Percentiles rank a stretch among this genome's conserved stretches.
Conservation (phyloP, 2,888 invertebrate species). For the Drosophila macrospina region DNA sequence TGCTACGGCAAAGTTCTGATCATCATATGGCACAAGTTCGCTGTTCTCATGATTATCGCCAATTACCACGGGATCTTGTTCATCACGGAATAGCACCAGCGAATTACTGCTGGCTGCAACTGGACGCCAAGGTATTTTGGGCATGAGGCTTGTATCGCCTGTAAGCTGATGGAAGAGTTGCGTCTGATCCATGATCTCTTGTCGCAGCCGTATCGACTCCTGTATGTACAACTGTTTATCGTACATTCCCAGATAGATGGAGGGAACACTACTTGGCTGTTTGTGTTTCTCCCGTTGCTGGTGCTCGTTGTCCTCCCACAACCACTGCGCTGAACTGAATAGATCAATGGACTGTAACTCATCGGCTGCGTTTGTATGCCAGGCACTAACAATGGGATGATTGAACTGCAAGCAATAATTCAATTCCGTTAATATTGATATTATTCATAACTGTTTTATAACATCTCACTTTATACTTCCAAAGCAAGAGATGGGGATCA, state of each 20-base stretch:
- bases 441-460: not conserved
- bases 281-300: conserved; percentile 77
- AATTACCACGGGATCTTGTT: conserved; percentile 38
- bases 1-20: conserved; percentile 86
- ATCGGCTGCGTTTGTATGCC: conserved; percentile 90
- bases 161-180: conserved; percentile 79
- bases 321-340: conserved; percentile 88
- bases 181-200: conserved; percentile 82
- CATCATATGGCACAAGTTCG: conserved; percentile 82
- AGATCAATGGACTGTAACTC: conserved; percentile 90
- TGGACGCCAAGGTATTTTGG: conserved; percentile 90
- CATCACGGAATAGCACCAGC: conserved; percentile 69
- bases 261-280: conserved; percentile 86
- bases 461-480: conserved; percentile 90
- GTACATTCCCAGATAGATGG: conserved; percentile 94
- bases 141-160: conserved; percentile 82
- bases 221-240: conserved; percentile 89
- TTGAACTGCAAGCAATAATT: conserved; percentile 87
- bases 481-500: conserved; percentile 87
- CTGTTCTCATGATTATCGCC: conserved; percentile 40
- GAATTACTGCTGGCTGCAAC: conserved; percentile 87
- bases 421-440: not conserved
- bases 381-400: conserved; percentile 94
- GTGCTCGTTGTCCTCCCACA: conserved; percentile 84
- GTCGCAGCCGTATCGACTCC: conserved; percentile 81